These are phyloP conservation scores for Vannuccia rotundouncinata DNA, from an alignment of 2,888 invertebrate genomes.

Conservation along the genomic window DNA sequence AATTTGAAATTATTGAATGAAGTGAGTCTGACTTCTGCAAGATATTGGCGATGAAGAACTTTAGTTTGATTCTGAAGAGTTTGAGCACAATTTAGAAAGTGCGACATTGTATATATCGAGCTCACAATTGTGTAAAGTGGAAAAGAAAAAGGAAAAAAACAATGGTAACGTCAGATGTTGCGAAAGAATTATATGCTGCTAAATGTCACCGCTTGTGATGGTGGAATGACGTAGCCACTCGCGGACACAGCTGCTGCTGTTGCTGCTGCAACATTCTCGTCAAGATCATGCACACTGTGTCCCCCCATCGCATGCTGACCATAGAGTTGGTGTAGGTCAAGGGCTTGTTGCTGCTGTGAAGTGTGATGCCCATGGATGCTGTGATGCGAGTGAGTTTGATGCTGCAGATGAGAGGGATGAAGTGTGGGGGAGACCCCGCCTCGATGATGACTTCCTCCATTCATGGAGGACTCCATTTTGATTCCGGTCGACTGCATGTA, in stretches of 20 bases:
- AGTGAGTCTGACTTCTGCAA: not conserved
- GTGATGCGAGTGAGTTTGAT: not conserved
- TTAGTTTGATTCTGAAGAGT: not conserved
- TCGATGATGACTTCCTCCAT: not conserved
- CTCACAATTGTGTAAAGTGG: not conserved
- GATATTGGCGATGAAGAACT: not conserved
- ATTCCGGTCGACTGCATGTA: slow-evolving; percentile 12
- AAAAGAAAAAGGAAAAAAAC: not conserved
- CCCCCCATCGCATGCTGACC: not conserved
- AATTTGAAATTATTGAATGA: too few relatives aligned
- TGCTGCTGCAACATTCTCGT: not conserved
- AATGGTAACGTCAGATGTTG: not conserved
- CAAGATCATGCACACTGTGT: not conserved
- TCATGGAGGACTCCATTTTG: slow-evolving; percentile 14
- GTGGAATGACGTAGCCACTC: slow-evolving; percentile 1
- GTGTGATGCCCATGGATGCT: not conserved
- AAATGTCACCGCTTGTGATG: not conserved
- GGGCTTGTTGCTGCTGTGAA: not conserved
- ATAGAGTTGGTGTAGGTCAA: not conserved
- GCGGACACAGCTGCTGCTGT: not conserved
- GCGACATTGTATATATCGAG: not conserved
- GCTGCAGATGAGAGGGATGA: not conserved
- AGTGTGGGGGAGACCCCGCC: not conserved
- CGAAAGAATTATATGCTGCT: not conserved
- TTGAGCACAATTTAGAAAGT: not conserved